Evolutionary conservation across 2,888 invertebrate species (phyloP), one percentile per base, ranked within the genome.

Genomic region (Coelogynopora nodosa): DNA sequence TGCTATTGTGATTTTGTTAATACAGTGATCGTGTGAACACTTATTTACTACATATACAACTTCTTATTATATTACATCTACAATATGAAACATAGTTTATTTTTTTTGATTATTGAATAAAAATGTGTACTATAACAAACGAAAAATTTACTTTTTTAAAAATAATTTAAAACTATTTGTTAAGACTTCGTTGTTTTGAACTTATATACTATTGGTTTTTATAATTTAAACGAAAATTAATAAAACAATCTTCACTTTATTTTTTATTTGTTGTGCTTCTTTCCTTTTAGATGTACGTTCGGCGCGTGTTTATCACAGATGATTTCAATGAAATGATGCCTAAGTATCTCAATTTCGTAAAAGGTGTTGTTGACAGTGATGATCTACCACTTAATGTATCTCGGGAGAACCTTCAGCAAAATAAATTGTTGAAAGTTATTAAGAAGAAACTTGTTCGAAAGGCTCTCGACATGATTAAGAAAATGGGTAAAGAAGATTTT

Each of bases 241-340:
- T 18, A 67, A 67, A 13, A n/a, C n/a, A 67, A 67, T 67, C n/a
- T 67, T 67, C 67, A 67, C 67, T 67, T 67, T 67, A 67, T n/a
- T 67, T 67, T 80, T 27, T 27, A 5, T 27, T 5, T 80, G n/a
- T 27, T 80, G 2, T 27, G 80, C n/a, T 2, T 82, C 23, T 5
- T 80, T 67, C 67, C 67, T 82, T 90, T 67, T 90, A 93, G 93
- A 94, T 99, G 88, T 99, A 96, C 92, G 99, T 99, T 87, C 94
- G 98, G 88, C 94, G 99, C 88, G 99, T 99, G 23, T 99, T 99
- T 93, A 99, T 99, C 93, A 98, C 98, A 5, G 98, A 99, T 92
- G 97, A 99, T 93, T 98, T 99, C 94, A 96, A 87, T n/a, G 98
- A 99, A 91, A 96, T 99, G 95, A 96, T 99, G 95, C 98, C 99